Conservation (phyloP, 2,797 vertebrate genomes). For the Coracias cyanogaster region DNA sequence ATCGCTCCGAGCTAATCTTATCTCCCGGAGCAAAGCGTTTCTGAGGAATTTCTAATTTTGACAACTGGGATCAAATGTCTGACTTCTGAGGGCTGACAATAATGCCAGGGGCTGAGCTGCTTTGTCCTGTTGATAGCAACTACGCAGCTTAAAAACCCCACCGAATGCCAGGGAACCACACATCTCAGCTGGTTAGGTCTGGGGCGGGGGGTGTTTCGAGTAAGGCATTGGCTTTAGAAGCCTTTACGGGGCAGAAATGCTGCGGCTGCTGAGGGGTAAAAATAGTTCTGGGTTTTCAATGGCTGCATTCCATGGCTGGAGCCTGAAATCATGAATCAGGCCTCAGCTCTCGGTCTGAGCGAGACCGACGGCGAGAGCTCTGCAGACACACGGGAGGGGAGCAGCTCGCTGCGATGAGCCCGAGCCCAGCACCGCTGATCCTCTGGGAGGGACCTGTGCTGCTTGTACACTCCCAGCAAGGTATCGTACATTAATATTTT, state of each 20-base stretch:
- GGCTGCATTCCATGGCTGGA: constrained; percentile 72
- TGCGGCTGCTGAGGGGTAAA: constrained; percentile 71
- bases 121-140: constrained; percentile 68
- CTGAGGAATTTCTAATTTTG: constrained; percentile 72
- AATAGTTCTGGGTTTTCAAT: constrained; percentile 73
- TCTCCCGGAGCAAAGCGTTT: constrained; percentile 37
- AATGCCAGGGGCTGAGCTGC: constrained; percentile 43
- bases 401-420: constrained; percentile 47
- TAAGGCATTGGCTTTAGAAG: constrained; percentile 57
- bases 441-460: constrained; percentile 75
- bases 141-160: neutral
- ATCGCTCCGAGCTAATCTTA: constrained; percentile 44
- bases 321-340: constrained; percentile 71
- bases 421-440: constrained; percentile 48
- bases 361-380: neutral
- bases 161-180: constrained; percentile 12
- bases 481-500: constrained; percentile 17
- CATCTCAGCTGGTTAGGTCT: neutral
- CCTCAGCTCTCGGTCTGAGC: neutral
- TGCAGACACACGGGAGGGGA: neutral
- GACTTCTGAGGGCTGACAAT: constrained; percentile 60
- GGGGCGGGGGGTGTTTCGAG: neutral
- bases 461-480: constrained; percentile 67
- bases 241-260: constrained; percentile 57
- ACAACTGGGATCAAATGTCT: constrained; percentile 55